Conservation (phyloP, 2,113 vertebrate genomes). For the Lanius collurio region DNA sequence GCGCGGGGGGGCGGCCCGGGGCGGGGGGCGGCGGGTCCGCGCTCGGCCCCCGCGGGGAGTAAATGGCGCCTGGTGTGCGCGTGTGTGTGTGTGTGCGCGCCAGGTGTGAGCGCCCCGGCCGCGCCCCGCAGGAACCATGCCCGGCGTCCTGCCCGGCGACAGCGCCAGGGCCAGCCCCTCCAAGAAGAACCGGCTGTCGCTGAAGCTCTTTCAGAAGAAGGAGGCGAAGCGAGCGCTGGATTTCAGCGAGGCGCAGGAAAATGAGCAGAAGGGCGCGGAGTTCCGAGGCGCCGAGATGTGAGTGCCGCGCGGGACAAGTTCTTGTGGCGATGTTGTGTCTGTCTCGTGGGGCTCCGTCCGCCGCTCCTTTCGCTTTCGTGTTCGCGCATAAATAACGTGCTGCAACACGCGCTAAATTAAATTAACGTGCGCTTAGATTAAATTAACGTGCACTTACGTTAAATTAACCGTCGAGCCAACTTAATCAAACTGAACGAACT, state of each 20-base stretch:
- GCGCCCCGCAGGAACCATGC: constrained; percentile 75
- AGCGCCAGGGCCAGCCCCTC: constrained; percentile 79
- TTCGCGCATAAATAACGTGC: accelerated
- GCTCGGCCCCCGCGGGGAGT: not conserved
- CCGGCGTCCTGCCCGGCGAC: constrained; percentile 84
- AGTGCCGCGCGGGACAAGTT: not conserved
- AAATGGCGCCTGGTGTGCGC: not conserved
- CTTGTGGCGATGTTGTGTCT: not conserved
- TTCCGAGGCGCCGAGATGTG: constrained; percentile 80
- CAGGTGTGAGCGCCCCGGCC: constrained; percentile 35
- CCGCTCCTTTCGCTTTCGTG: accelerated
- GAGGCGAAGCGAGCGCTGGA: constrained; percentile 92
- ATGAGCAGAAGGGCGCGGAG: constrained; percentile 73
- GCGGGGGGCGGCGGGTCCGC: not conserved
- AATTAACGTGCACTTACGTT: not conserved
- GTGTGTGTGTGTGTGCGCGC: not conserved
- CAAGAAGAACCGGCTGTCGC: constrained; percentile 88
- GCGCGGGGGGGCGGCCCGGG: not conserved
- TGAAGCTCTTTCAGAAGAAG: constrained; percentile 96
- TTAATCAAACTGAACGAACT: accelerated
- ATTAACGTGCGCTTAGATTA: not conserved
- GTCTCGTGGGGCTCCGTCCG: not conserved
- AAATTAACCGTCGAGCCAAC: not conserved
- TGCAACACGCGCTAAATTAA: not conserved
- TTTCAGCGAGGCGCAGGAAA: constrained; percentile 84